These are phyloP conservation scores for Meiosimyza platycephala DNA, from an alignment of 2,888 invertebrate species.

Conservation along the genomic window DNA sequence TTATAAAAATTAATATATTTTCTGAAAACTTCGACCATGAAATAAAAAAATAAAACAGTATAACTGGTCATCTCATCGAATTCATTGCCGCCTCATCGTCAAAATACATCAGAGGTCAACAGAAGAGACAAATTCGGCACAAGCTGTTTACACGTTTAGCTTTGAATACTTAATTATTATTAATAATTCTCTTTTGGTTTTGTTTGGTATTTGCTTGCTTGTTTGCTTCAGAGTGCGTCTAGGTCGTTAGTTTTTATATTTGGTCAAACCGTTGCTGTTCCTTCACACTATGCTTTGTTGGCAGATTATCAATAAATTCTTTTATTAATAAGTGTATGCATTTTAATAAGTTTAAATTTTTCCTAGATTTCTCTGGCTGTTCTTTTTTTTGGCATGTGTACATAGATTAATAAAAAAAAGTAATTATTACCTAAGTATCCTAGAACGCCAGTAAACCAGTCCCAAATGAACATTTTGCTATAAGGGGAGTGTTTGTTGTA, in stretches of 20 bases:
- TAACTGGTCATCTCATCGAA: background rate
- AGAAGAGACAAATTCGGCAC: too few relatives aligned
- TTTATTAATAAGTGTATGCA: slow-evolving; percentile 14
- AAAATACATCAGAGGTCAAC: too few relatives aligned
- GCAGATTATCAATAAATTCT: slow-evolving; percentile 57
- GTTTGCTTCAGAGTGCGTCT: background rate
- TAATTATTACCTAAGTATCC: slow-evolving; percentile 86
- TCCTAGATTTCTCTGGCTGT: slow-evolving; percentile 36
- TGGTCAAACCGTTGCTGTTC: background rate
- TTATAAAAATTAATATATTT: too few relatives aligned
- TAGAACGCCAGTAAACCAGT: slow-evolving; percentile 94
- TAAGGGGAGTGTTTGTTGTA: slow-evolving; percentile 43
- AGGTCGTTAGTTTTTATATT: background rate
- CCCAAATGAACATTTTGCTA: slow-evolving; percentile 88
- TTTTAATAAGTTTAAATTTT: slow-evolving; percentile 30
- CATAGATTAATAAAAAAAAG: slow-evolving; percentile 3
- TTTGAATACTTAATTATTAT: background rate
- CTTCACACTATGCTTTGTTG: slow-evolving; percentile 55
- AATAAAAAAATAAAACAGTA: background rate
- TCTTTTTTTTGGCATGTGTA: slow-evolving; percentile 31
- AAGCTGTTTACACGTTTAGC: background rate
- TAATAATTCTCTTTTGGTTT: background rate
- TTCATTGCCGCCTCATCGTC: too few relatives aligned
- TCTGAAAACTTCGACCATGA: background rate
- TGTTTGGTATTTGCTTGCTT: slow-evolving; percentile 4